Evolutionary conservation across 2,113 vertebrate species (phyloP).

Genomic region (Clarias gariepinus): DNA sequence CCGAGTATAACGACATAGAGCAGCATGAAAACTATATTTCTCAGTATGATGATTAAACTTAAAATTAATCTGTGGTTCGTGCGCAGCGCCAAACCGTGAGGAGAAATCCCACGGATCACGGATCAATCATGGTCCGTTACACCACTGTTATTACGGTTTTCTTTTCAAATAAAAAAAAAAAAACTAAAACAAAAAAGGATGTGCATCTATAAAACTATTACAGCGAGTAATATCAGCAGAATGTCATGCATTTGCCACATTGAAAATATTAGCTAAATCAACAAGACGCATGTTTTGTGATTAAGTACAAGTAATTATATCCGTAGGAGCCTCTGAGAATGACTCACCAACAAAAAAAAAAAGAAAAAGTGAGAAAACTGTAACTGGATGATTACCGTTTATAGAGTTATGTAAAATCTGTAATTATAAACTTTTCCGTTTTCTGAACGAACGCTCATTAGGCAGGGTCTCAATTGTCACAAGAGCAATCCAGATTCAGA

Average conservation of each 20-base stretch:
- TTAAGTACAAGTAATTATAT: background rate
- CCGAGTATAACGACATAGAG: too few species aligned
- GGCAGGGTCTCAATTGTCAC: background rate
- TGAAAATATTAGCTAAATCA: background rate
- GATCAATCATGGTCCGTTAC: too few species aligned
- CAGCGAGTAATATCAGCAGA: background rate
- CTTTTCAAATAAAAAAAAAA: background rate
- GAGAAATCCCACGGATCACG: too few species aligned
- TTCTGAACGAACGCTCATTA: constrained; percentile 10
- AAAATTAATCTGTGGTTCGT: too few species aligned
- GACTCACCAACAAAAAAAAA: background rate
- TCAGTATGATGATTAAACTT: too few species aligned
- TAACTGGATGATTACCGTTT: background rate
- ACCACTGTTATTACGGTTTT: too few species aligned
- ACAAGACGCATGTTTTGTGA: background rate
- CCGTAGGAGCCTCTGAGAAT: background rate
- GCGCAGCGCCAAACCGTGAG: too few species aligned
- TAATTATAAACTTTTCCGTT: background rate
- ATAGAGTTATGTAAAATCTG: background rate
- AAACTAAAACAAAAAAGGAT: background rate
- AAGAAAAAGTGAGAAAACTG: background rate
- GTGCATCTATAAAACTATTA: background rate
- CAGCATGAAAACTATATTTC: too few species aligned
- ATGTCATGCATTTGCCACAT: background rate
- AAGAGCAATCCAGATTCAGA: constrained; percentile 1